phyloP scores from a whole-genome alignment of 2,797 vertebrate genomes.

The Pampus argenteus region DNA sequence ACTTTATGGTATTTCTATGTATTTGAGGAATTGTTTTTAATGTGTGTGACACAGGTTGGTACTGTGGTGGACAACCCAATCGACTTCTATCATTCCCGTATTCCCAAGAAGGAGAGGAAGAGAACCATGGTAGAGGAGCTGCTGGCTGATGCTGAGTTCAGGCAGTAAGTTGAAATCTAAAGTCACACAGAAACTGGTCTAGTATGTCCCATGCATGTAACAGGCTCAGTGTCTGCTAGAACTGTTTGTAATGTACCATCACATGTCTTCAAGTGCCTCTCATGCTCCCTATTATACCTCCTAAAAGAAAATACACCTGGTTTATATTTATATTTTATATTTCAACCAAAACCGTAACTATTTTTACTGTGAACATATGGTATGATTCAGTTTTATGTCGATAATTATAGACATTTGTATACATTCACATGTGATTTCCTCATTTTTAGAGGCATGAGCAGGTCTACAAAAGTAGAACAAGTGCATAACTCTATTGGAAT shows the following conservation, averaged over 20 bases:
- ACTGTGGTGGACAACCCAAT: constrained; percentile 92
- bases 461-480: too few species aligned
- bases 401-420: too few species aligned
- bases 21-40: not conserved
- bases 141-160: constrained; percentile 94
- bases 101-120: constrained; percentile 95
- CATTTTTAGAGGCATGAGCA: too few species aligned
- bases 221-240: not conserved
- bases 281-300: not conserved
- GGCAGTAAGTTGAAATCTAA: constrained; percentile 85
- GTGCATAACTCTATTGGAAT: not conserved
- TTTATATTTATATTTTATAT: not conserved
- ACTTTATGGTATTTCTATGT: not conserved
- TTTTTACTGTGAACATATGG: too few species aligned
- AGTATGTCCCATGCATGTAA: not conserved
- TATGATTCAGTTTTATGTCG: too few species aligned
- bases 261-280: not conserved
- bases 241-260: not conserved
- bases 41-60: constrained; percentile 84
- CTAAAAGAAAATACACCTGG: not conserved
- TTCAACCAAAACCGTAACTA: too few species aligned
- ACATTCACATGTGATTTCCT: not conserved
- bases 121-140: constrained; percentile 97
- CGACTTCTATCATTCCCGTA: constrained; percentile 95
- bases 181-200: not conserved